A percentile compares a stretch with the other conserved stretches of the same genome.
Conservation (phyloP, 1,140 invertebrate genomes). For the Drosophila sucinea region DNA sequence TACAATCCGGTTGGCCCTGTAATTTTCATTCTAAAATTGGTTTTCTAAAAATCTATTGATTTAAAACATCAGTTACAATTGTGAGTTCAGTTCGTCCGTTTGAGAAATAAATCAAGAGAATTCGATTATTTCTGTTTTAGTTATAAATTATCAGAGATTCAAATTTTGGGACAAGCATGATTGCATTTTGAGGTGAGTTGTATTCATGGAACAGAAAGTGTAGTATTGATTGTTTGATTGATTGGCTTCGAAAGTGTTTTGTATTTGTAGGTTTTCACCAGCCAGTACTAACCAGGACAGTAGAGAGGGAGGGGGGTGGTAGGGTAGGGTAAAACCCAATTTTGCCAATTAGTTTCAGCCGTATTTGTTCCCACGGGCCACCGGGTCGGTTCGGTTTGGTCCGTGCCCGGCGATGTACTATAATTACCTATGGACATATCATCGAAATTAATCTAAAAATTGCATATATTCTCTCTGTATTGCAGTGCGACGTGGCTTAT, state of each 20-base stretch:
- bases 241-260: background rate
- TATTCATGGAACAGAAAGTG: background rate
- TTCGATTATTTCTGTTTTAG: background rate
- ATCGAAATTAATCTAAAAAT: background rate
- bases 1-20: too few species aligned
- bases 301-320: too few species aligned
- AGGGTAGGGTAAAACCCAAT: background rate
- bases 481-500: background rate
- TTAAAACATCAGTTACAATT: too few species aligned
- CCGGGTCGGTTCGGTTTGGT: too few species aligned
- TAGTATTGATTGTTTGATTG: background rate
- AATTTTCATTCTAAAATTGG: too few species aligned
- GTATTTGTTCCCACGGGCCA: background rate
- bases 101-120: background rate
- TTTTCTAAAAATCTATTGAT: too few species aligned
- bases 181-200: slow-evolving; percentile 1
- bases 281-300: background rate
- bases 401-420: too few species aligned
- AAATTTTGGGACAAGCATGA: background rate
- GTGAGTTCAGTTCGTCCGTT: background rate
- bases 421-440: too few species aligned
- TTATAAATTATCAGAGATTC: background rate
- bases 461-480: background rate
- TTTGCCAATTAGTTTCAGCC: slow-evolving; percentile 13
- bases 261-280: slow-evolving; percentile 12